Evolutionary conservation across 1,140 invertebrate genomes (phyloP), one percentile per base, ranked within the genome.

Genomic region (Anthonomus grandis): DNA sequence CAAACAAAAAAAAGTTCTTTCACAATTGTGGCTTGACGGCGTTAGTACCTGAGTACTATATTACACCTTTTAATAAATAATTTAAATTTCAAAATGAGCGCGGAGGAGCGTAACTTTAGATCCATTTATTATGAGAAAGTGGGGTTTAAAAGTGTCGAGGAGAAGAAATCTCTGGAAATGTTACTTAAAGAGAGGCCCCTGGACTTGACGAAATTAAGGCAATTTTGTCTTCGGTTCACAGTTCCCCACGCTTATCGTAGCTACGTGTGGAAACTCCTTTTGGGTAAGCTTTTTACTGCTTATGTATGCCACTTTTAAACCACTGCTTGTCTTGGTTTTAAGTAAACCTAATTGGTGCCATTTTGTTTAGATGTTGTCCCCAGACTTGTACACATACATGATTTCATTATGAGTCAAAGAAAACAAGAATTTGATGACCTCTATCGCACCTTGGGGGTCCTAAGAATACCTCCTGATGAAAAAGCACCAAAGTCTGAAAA

Each of bases 161-260:
- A 95, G 71, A 94, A 93, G 72, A 92, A 90, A 74, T 92, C 91
- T 0, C 73, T 95, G n/a, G 91, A 95, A 77, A 92, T 92, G 70
- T 76, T 96, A 4, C 76, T 95, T 52, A 91, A 92, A 69, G 92
- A 95, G 60, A 87, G 87, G 70, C 86, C 89, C 10, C 80, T 91
- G 64, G 90, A 93, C 69, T 82, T 82, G 66, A 80, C 80, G 4
- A 94, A 94, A 72, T 70, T 95, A 17, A 85, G 85, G 67, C 89
- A 93, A 65, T 94, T 94, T 70, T 89, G 89, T 69, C 73, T 91
- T 42, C 77, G 89, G 47, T 94, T 91, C 68, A 85, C 86, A 4
- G 84, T 95, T 8, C 91, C 92, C 25, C 79, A 83, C 15, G 79
- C 85, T n/a, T 87, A 93, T 62, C 82, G 91, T 67, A 84, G 82